Evolutionary conservation across 2,797 vertebrate genomes (phyloP), one percentile per base, ranked within the genome.

Genomic region (Poeciliopsis paucimaculata): DNA sequence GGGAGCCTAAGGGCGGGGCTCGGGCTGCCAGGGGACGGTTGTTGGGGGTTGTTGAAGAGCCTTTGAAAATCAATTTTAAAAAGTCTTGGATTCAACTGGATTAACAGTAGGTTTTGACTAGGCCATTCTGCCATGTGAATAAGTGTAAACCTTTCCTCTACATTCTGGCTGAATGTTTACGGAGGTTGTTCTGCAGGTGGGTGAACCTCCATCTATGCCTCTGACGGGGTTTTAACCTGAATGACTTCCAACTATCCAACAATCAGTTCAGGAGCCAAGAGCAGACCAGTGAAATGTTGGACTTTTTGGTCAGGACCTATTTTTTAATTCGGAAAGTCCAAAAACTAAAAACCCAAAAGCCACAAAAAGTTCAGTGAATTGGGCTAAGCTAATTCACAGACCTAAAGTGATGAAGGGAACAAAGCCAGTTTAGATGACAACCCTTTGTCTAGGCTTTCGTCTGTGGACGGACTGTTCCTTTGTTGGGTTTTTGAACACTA

Each of bases 1-100:
- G 76, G 84, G 71, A 83, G 82, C 76, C 72, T 0, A 2, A 73
- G 76, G 72, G 78, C 11, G 84, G 60, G 76, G 74, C 87, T 0
- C 5, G 20, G 72, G 86, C 81, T 79, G 73, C 76, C 66, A 74
- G 57, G 73, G 78, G 62, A 74, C 70, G 77, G 73, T 75, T 39
- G 82, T 86, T 82, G 82, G 83, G 81, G 73, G 75, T 81, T 45
- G 4, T 16, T 28, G 49, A 28, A 26, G 70, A 68, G 51, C 62
- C 34, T 64, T 36, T 64, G 34, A 64, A 64, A 41, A 70, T n/a
- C 66, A 13, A 5, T 70, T 70, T 70, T 70, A n/a, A 6, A 43
- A 10, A 43, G 6, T 43, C 4, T 43, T 15, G 39, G 23, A n/a
- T n/a, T n/a, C 2, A 43, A n/a, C 41, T 70, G 39, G 66, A 13